Conservation (phyloP, 2,888 invertebrate species). For the Cybosia mesomella region DNA sequence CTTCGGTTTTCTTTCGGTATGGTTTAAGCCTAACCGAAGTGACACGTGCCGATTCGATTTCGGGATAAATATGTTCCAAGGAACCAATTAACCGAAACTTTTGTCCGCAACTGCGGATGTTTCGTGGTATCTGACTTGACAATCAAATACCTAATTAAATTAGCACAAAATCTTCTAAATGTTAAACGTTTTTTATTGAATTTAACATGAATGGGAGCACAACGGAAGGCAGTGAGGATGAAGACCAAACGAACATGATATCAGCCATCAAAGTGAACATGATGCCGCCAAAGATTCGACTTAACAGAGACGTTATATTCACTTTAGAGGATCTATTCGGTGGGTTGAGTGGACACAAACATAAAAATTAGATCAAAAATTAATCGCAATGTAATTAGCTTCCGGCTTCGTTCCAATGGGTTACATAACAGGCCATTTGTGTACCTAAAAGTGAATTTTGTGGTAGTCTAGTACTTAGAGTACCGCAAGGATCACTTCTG, state of each 20-base stretch:
- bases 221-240: constrained; percentile 46
- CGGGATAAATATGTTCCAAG: no score
- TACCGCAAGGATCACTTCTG: not conserved
- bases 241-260: constrained; percentile 32
- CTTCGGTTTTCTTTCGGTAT: no score
- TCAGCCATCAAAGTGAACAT: constrained; percentile 75
- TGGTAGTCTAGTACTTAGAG: not conserved
- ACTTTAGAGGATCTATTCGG: constrained; percentile 82
- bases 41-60: no score
- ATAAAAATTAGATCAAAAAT: not conserved
- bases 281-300: constrained; percentile 80
- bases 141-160: not conserved
- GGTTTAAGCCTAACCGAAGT: no score
- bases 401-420: not conserved
- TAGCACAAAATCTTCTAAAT: not conserved
- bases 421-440: not conserved
- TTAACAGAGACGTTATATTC: constrained; percentile 81
- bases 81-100: no score
- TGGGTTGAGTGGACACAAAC: constrained; percentile 48
- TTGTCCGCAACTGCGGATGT: no score
- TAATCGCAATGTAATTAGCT: not conserved
- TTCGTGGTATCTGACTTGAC: not conserved
- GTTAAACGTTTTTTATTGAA: constrained; percentile 7
- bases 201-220: constrained; percentile 74
- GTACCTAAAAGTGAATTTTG: not conserved